Conservation (phyloP, 1,140 invertebrate genomes). For the Drosophila ironensis region DNA sequence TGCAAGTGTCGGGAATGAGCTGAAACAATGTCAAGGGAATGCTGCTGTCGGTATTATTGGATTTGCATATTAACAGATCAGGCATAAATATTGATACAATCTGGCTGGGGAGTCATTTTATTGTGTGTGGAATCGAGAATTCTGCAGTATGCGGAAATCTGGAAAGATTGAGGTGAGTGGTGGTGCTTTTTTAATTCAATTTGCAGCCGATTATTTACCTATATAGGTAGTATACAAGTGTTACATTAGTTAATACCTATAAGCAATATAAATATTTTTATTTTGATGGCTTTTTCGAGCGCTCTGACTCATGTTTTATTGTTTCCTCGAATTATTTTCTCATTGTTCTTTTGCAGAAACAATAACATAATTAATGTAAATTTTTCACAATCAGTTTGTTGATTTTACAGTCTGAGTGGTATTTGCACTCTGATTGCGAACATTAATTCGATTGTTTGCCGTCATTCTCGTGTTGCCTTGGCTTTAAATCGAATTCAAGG, state of each 20-base stretch:
- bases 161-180: no score
- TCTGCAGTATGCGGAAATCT: constrained; percentile 20
- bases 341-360: not conserved
- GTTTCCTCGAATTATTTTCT: not conserved
- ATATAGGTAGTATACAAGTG: no score
- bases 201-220: no score
- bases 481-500: constrained; percentile 10
- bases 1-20: constrained; percentile 21
- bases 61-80: constrained; percentile 41
- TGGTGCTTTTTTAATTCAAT: constrained; percentile 3
- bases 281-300: no score
- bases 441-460: not conserved
- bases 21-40: constrained; percentile 37
- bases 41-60: constrained; percentile 16
- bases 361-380: not conserved
- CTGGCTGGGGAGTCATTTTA: constrained; percentile 3
- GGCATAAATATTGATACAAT: constrained; percentile 34
- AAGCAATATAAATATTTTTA: no score
- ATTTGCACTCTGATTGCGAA: not conserved
- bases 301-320: no score
- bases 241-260: no score
- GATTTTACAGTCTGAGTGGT: not conserved
- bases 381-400: not conserved
- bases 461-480: not conserved
- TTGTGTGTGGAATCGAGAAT: constrained; percentile 1